These are phyloP conservation scores for Tachyglossus aculeatus DNA, from an alignment of 2,797 vertebrate species.

Conservation along the genomic window DNA sequence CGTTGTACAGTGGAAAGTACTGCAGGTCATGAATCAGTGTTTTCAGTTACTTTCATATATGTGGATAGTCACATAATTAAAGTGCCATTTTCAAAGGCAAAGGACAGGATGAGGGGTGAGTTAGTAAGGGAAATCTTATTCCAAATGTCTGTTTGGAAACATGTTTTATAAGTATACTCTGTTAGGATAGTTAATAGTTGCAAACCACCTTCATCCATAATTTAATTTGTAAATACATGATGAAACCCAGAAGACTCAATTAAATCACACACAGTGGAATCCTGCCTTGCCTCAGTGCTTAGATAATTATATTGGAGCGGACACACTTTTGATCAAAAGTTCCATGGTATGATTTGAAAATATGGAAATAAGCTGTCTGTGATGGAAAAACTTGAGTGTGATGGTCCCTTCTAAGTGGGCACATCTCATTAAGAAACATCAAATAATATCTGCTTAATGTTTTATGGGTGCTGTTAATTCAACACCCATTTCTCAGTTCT, in stretches of 20 bases:
- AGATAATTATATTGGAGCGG: background rate
- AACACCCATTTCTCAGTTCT: background rate
- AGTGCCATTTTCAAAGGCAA: too few species aligned
- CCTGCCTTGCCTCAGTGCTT: background rate
- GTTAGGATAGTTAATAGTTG: too few species aligned
- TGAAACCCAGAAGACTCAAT: background rate
- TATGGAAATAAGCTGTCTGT: accelerated
- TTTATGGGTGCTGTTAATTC: background rate
- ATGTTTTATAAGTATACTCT: too few species aligned
- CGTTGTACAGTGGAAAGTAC: too few species aligned
- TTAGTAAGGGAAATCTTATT: too few species aligned
- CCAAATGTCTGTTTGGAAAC: too few species aligned
- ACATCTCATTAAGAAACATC: background rate
- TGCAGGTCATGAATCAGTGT: too few species aligned
- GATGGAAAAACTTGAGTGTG: accelerated
- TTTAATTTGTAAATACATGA: background rate
- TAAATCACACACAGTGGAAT: background rate
- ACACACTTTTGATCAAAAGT: background rate
- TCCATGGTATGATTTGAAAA: background rate
- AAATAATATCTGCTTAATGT: background rate
- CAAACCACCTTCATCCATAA: background rate
- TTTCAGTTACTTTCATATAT: too few species aligned
- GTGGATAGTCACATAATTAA: too few species aligned
- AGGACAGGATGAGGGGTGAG: too few species aligned
- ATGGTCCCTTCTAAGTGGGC: background rate